phyloP scores from a whole-genome alignment of 2,113 vertebrate genomes.

The Gopherus flavomarginatus region DNA sequence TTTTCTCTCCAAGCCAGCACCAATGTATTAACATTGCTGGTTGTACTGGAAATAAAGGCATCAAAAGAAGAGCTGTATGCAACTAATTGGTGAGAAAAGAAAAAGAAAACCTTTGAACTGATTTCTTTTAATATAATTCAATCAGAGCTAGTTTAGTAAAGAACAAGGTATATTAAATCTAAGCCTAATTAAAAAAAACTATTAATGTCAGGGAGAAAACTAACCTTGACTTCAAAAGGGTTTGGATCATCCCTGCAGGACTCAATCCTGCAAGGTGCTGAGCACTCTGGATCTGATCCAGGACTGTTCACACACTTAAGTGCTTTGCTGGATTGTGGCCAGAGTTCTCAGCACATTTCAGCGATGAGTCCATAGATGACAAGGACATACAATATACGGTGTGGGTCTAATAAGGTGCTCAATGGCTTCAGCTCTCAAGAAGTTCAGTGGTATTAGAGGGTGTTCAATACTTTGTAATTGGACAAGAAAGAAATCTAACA shows the following conservation, averaged over 20 bases:
- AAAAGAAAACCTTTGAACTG: slow-evolving; percentile 4
- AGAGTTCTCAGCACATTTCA: accelerated
- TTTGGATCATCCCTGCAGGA: background rate
- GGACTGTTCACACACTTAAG: background rate
- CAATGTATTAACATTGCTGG: slow-evolving; percentile 71
- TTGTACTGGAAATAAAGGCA: slow-evolving; percentile 83
- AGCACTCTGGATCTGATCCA: accelerated
- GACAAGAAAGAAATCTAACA: background rate
- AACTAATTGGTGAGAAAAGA: slow-evolving; percentile 52
- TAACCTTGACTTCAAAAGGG: background rate
- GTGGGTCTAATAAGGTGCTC: background rate
- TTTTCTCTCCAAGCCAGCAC: slow-evolving; percentile 82
- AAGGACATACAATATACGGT: accelerated
- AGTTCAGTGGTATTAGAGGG: background rate
- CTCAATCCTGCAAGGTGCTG: background rate
- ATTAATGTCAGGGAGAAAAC: accelerated
- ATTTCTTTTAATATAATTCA: background rate
- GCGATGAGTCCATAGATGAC: background rate
- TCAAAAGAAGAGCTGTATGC: slow-evolving; percentile 78
- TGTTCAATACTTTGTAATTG: accelerated
- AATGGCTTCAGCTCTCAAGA: accelerated
- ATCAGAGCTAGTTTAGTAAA: background rate
- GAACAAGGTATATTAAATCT: background rate
- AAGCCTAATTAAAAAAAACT: background rate
- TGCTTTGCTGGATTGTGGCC: background rate